Evolutionary conservation across 2,797 vertebrate genomes (phyloP).

Genomic region (Cheirogaleus major): DNA sequence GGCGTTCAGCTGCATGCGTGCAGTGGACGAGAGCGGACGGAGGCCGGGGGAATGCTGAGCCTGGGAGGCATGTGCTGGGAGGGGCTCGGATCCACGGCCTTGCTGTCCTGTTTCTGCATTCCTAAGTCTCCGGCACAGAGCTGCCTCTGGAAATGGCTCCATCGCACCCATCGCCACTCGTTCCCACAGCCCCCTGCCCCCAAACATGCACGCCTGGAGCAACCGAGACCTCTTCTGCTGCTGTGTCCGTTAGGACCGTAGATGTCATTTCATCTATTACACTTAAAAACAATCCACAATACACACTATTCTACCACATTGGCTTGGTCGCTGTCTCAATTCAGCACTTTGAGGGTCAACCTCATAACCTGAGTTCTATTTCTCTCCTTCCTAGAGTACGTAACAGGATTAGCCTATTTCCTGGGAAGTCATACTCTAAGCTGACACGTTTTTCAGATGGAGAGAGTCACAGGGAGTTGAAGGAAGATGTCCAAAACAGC

Average conservation of each 20-base stretch:
- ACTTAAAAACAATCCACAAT: not conserved
- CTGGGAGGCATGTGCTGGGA: not conserved
- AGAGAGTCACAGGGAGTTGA: not conserved
- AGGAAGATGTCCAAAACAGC: not conserved
- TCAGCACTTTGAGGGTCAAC: not conserved
- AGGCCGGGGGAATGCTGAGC: slow-evolving; percentile 53
- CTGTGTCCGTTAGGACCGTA: not conserved
- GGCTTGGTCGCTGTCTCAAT: not conserved
- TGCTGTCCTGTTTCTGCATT: slow-evolving; percentile 61
- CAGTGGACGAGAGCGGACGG: not conserved
- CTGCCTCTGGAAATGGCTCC: slow-evolving; percentile 75
- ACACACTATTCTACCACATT: not conserved
- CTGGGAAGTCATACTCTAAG: not conserved
- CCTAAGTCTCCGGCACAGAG: slow-evolving; percentile 57
- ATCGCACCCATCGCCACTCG: not conserved
- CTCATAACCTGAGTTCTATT: not conserved
- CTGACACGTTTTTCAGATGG: not conserved
- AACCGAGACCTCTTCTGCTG: not conserved
- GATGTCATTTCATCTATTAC: not conserved
- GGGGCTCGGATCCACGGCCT: not conserved
- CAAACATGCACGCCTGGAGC: not conserved
- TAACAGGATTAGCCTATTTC: not conserved
- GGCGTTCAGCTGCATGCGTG: not conserved
- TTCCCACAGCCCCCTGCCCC: not conserved
- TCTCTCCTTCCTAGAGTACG: not conserved